Base-by-base conservation (phyloP, 2,888 invertebrate species). In the Electrophaes corylata region DNA sequence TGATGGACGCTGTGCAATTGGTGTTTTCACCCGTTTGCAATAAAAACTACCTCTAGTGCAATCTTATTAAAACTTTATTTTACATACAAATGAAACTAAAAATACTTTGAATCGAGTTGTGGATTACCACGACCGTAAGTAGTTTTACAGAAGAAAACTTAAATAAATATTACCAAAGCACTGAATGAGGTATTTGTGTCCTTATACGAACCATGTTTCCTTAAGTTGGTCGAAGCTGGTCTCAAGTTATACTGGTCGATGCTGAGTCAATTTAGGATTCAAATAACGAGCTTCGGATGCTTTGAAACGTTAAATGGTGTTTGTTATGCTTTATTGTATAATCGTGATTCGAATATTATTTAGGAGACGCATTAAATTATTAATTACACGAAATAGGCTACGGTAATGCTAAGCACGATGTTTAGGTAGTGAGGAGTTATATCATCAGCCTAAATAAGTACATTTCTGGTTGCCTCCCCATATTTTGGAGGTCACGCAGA, bases 261-360 rank as follows among this genome's bases (percentile, higher is more conserved):
- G 33, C 31, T 14, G 29, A 45, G 52, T 62, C 62, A 62, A 64
- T 64, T 66, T 62, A 57, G 52, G 54, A 66, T 66, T 64, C 64
- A 64, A 64, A 60, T 55, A 58, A 62, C 64, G 66, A 62, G 12
- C 10, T 54, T 54, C 37, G 49, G 57, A 59, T 63, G 50, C 59
- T 55, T 62, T 57, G 47, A 53, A 48, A 57, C 44, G 31, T 55
- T 60, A 56, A 57, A 54, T 49, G 45, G 48, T 53, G 51, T 57
- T 60, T 63, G 55, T 51, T 19, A 41, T 46, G 43, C 37, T 54
- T 55, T 52, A 60, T 48, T 47, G 51, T 44, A 33, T 16, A 39
- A 29, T 33, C 60, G 51, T 60, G 55, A 43, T 43, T 31, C 6
- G 51, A 60, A 55, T 60, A 41, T 41, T 41, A 33, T 40, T 55